Conservation (phyloP, 1,140 invertebrate genomes). For the Drosophila pruinosa region DNA sequence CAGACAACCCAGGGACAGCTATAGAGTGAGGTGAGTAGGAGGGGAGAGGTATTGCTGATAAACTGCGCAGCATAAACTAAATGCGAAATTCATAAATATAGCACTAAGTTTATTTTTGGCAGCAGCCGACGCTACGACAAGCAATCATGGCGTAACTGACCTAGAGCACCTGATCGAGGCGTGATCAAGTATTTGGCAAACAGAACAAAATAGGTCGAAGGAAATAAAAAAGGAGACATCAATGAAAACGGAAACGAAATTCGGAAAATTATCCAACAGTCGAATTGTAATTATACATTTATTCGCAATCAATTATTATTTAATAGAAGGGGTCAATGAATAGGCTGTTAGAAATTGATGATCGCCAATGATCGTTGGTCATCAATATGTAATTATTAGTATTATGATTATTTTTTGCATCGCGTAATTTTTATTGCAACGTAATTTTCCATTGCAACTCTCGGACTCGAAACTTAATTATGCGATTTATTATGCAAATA, state of each 20-base stretch:
- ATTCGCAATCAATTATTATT: neutral
- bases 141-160: constrained; percentile 68
- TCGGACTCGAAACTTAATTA: constrained; percentile 63
- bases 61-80: constrained; percentile 76
- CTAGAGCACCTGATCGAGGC: constrained; percentile 72
- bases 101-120: constrained; percentile 70
- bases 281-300: neutral
- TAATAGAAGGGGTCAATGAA: constrained; percentile 34
- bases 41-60: constrained; percentile 37
- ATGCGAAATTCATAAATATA: constrained; percentile 62
- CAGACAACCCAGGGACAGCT: neutral
- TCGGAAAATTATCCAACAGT: neutral
- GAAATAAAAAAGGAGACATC: constrained; percentile 2
- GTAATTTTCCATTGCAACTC: constrained; percentile 41
- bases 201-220: constrained; percentile 1
- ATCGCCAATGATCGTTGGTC: constrained; percentile 5
- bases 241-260: neutral
- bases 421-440: constrained; percentile 35
- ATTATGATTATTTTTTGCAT: constrained; percentile 16
- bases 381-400: constrained; percentile 19
- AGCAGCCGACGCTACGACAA: neutral
- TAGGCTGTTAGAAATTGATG: constrained; percentile 32
- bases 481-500: constrained; percentile 78
- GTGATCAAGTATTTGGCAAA: constrained; percentile 63
- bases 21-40: neutral